Evolutionary conservation across 2,797 vertebrate species (phyloP).

Genomic region (Triplophysa yarkandensis): DNA sequence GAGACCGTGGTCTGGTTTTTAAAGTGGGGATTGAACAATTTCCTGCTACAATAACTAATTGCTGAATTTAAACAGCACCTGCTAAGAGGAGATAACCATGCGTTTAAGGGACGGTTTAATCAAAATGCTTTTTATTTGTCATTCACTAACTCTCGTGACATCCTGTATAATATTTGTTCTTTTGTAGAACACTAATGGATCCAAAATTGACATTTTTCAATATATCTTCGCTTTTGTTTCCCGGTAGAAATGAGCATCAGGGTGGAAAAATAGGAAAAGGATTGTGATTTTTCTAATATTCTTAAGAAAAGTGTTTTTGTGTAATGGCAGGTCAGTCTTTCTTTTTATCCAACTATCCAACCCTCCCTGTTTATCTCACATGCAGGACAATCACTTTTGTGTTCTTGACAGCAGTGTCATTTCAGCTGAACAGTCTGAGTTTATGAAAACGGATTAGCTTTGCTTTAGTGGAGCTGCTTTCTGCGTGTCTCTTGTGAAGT

Average conservation of each 20-base stretch:
- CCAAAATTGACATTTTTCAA: no score
- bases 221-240: no score
- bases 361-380: not conserved
- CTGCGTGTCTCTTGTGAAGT: conserved; percentile 30
- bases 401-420: not conserved
- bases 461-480: conserved; percentile 17
- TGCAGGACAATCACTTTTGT: not conserved
- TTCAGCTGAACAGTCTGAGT: conserved; percentile 12
- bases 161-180: no score
- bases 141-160: no score
- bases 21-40: not conserved
- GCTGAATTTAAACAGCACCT: conserved; percentile 14
- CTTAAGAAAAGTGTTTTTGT: no score
- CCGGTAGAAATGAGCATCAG: no score
- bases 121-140: no score
- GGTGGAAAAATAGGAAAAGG: no score
- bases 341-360: not conserved
- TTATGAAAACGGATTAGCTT: conserved; percentile 30
- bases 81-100: conserved; percentile 1
- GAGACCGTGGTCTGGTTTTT: conserved; percentile 31
- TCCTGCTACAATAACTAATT: not conserved
- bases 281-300: no score
- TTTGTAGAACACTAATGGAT: no score
- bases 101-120: not conserved
- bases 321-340: not conserved